These are phyloP conservation scores for Actinostola sp. DNA, from an alignment of 92 coral and sea anemone species.

Conservation along the genomic window DNA sequence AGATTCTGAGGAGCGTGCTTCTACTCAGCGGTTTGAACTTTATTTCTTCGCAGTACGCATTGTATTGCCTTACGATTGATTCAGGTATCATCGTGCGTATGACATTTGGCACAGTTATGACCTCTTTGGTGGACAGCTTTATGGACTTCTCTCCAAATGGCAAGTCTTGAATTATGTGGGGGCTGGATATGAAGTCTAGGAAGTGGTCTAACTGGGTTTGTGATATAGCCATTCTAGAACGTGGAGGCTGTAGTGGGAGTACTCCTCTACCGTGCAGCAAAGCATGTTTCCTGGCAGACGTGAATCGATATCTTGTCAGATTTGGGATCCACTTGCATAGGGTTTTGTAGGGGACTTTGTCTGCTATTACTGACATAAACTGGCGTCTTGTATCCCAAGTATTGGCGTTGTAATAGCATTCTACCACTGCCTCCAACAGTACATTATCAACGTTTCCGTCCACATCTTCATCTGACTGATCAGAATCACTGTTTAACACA, in stretches of 20 bases:
- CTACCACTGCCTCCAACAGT: constrained; percentile 29
- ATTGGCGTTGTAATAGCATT: constrained; percentile 35
- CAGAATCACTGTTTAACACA: constrained; percentile 7
- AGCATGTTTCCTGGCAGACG: constrained; percentile 50
- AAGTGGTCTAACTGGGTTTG: constrained; percentile 58
- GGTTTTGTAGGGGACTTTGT: constrained; percentile 36
- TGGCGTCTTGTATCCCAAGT: constrained; percentile 45
- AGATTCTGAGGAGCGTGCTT: constrained; percentile 34
- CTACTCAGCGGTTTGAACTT: constrained; percentile 50
- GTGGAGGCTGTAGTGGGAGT: constrained; percentile 25
- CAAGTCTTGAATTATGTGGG: constrained; percentile 57
- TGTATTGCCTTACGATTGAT: constrained; percentile 54
- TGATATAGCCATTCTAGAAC: constrained; percentile 39
- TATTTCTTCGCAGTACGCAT: constrained; percentile 38
- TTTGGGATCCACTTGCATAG: constrained; percentile 41
- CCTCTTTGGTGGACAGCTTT: constrained; percentile 51
- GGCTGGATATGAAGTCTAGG: constrained; percentile 53
- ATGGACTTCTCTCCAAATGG: constrained; percentile 56
- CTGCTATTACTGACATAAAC: constrained; percentile 27
- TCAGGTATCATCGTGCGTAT: constrained; percentile 49
- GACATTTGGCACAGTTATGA: constrained; percentile 56
- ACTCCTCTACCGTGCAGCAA: constrained; percentile 46
- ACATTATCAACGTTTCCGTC: constrained; percentile 25
- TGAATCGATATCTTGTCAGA: constrained; percentile 35
- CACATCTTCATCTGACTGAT: constrained; percentile 3